Base-by-base conservation (phyloP, 2,888 invertebrate genomes). In the Vesta saturnalis region DNA sequence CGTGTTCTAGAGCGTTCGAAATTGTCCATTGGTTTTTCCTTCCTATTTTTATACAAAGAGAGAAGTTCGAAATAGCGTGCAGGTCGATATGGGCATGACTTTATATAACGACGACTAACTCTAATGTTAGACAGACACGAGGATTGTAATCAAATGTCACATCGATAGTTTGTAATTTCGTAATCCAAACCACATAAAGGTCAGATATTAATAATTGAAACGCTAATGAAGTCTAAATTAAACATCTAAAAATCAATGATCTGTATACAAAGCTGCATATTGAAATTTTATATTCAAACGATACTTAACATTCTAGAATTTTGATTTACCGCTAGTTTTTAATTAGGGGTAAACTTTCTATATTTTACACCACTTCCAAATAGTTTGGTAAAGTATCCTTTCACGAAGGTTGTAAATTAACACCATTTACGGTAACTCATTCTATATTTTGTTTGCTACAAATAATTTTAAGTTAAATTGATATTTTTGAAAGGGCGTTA, bases 121-220 rank as follows among this genome's bases (percentile, higher is more conserved):
- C 55, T 67, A 69, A 69, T 69, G 60, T 64, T 21, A 56, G 47
- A 57, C 49, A 46, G 64, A 69, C 60, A 64, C 64, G 60, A 64
- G 64, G 49, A 22, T 46, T 64, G 23, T 60, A 62, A 69, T 57
- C 55, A 69, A 69, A 69, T 69, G 60, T 64, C 69, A 69, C 64
- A 56, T 64, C 69, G 46, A 59, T 61, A 57, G 55, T 66, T 56
- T 49, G 19, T 52, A 52, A 52, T 52, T 52, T 21, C 19, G 47
- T 60, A 65, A 16, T 56, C 47, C 16, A 22, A 60, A 52, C 46
- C 39, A 22, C 60, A 60, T 18, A 30, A 55, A 57, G 56, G 56
- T 19, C 15, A 47, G 4, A 1, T 60, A 56, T 60, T 60, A 66
- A 66, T 55, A 60, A 61, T 66, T 60, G 15, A 66, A 55, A 23